A percentile compares a stretch with the other conserved stretches of the same genome.
Evolutionary conservation across 2,797 vertebrate genomes (phyloP).

Genomic region (Hemibagrus guttatus): DNA sequence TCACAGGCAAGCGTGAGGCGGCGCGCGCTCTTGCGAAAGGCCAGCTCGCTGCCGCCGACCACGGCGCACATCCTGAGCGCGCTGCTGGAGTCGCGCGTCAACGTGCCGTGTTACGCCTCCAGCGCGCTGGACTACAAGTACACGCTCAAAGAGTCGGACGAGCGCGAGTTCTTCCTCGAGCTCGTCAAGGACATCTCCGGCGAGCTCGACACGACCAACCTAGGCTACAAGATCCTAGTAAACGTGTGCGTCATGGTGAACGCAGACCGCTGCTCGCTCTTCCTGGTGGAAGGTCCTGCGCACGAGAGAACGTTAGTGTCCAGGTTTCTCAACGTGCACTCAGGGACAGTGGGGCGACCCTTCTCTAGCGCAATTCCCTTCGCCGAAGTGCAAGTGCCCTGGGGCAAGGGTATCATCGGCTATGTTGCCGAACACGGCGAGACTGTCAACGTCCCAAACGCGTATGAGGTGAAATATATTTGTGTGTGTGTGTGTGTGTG

Average conservation of each 20-base stretch:
- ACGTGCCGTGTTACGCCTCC: conserved; percentile 77
- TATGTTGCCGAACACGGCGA: conserved; percentile 84
- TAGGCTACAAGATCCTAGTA: conserved; percentile 82
- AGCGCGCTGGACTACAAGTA: conserved; percentile 81
- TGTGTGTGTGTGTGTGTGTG: too few relatives aligned
- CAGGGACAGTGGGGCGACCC: conserved; percentile 76
- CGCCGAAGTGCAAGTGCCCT: conserved; percentile 80
- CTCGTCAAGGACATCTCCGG: conserved; percentile 82
- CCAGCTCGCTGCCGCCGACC: conserved; percentile 81
- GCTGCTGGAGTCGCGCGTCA: conserved; percentile 80
- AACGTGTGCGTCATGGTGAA: conserved; percentile 81
- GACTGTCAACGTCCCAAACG: conserved; percentile 80
- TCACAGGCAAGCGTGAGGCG: conserved; percentile 77
- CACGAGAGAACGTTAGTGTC: conserved; percentile 81
- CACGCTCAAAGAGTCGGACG: conserved; percentile 77
- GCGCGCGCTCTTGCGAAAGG: conserved; percentile 80
- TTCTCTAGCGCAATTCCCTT: conserved; percentile 74
- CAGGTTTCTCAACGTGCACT: conserved; percentile 81
- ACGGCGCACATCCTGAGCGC: conserved; percentile 82
- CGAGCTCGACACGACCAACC: conserved; percentile 78
- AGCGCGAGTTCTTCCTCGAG: conserved; percentile 81
- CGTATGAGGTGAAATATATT: conserved; percentile 70
- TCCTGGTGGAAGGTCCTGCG: conserved; percentile 79
- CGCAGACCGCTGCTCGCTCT: conserved; percentile 80
- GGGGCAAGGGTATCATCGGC: conserved; percentile 82